These are phyloP conservation scores for Edolisoma coerulescens DNA, from an alignment of 2,113 vertebrate species.

Conservation along the genomic window DNA sequence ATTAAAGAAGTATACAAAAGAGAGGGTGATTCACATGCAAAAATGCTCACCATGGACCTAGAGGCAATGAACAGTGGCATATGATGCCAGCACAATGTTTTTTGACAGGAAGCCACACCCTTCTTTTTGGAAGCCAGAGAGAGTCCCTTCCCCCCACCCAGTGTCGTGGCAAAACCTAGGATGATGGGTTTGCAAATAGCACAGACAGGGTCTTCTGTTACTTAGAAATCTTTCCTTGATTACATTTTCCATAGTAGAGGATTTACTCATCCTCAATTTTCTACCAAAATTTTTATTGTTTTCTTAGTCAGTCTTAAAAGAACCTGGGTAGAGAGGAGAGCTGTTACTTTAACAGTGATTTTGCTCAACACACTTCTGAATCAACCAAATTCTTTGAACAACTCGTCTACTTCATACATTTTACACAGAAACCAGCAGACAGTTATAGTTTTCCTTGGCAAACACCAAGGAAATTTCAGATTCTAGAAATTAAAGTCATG, in stretches of 20 bases:
- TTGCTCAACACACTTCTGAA: not conserved
- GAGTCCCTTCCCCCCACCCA: fast-evolving
- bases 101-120: not conserved
- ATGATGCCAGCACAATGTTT: fast-evolving
- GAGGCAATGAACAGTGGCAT: not conserved
- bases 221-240: not conserved
- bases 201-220: not conserved
- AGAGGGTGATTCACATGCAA: not conserved
- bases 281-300: not conserved
- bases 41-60: not conserved
- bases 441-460: not conserved
- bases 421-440: not conserved
- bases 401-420: not conserved
- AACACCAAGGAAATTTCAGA: not conserved
- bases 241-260: not conserved
- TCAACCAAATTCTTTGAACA: not conserved
- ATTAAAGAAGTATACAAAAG: not conserved
- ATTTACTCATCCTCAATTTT: not conserved
- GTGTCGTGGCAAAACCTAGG: not conserved
- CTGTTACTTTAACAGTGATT: not conserved
- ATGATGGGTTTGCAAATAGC: not conserved
- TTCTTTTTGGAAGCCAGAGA: not conserved
- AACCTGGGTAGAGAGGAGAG: not conserved
- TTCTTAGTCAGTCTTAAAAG: not conserved
- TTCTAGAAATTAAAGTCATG: not conserved